Evolutionary conservation across 2,888 invertebrate genomes (phyloP).

Genomic region (Amiota mariae): DNA sequence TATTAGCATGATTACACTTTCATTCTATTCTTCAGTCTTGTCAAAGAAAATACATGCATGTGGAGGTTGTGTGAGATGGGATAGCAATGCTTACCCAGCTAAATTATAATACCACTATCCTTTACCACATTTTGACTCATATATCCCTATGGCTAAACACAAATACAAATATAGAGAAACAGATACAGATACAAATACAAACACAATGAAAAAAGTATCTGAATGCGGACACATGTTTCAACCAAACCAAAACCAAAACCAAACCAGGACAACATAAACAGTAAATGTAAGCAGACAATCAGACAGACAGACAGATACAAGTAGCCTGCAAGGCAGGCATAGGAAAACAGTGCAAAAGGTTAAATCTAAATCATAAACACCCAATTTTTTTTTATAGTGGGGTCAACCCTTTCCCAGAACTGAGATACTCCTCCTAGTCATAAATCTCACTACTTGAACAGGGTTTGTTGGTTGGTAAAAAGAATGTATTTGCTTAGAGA

Average conservation of each 20-base stretch:
- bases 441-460: conserved; percentile 12
- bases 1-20: conserved; percentile 33
- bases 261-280: neutral
- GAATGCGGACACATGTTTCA: neutral
- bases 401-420: neutral
- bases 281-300: neutral
- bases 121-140: neutral
- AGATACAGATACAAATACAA: neutral
- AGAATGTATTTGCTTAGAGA: conserved; percentile 18
- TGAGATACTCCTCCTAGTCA: neutral
- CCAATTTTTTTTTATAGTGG: neutral
- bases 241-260: neutral
- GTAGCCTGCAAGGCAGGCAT: neutral
- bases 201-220: too few relatives aligned
- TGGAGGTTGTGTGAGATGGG: neutral
- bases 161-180: neutral
- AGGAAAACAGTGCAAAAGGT: neutral
- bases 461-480: neutral
- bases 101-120: neutral
- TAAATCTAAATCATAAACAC: conserved; percentile 15
- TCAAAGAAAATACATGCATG: too few relatives aligned
- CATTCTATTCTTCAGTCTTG: neutral
- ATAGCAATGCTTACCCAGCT: neutral
- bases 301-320: neutral
- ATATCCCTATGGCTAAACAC: conserved; percentile 1